Percentiles rank a stretch among this genome's conserved stretches.
Conservation (phyloP, 1,140 invertebrate species). For the Drosophila auraria region DNA sequence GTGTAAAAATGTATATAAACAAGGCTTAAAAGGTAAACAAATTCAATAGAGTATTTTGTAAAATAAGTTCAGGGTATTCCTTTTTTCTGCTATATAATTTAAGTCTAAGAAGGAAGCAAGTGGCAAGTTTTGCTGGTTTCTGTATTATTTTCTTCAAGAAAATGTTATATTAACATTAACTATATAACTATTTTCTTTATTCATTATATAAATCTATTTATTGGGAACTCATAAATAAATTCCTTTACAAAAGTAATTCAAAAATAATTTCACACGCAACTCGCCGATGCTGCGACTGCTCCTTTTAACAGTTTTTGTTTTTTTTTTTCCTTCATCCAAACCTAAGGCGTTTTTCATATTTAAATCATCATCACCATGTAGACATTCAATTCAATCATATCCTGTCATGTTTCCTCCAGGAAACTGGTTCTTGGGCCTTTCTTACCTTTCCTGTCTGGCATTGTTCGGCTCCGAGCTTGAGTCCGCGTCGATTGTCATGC, state of each 20-base stretch:
- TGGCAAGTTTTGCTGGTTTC: too few species aligned
- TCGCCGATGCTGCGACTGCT: conserved; percentile 19
- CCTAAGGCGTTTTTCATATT: conserved; percentile 35
- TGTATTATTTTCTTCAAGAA: not conserved
- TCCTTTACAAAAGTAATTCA: not conserved
- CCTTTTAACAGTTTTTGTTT: conserved; percentile 40
- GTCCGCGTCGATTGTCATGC: conserved; percentile 69
- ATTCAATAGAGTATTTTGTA: too few species aligned
- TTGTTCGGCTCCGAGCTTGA: conserved; percentile 53
- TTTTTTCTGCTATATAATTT: too few species aligned
- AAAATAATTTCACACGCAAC: conserved; percentile 64
- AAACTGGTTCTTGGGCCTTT: conserved; percentile 59
- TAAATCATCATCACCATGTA: conserved; percentile 35
- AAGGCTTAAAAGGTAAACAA: too few species aligned
- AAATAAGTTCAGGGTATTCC: too few species aligned
- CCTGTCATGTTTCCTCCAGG: conserved; percentile 59
- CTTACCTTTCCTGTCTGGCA: conserved; percentile 15
- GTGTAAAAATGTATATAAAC: not conserved
- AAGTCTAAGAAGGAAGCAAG: too few species aligned
- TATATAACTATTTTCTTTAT: too few species aligned
- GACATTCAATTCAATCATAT: conserved; percentile 65
- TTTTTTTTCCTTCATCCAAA: conserved; percentile 6
- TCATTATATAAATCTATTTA: not conserved
- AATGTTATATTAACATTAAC: too few species aligned
- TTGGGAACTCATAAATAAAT: not conserved